These are phyloP conservation scores for Chlorops oryzae DNA, from an alignment of 1,140 invertebrate species.

Conservation along the genomic window DNA sequence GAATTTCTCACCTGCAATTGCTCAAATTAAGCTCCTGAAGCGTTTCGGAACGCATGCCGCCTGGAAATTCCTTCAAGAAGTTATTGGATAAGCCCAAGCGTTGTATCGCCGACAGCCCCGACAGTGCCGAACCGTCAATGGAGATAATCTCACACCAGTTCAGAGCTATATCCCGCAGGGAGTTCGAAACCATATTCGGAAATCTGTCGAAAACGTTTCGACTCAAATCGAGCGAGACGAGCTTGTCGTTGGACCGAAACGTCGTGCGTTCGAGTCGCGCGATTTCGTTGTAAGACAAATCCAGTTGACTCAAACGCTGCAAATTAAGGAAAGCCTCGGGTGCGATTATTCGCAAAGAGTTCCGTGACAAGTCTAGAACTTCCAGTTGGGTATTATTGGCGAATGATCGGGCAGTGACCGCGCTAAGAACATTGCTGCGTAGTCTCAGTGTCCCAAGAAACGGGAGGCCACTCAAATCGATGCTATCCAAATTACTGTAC, in stretches of 20 bases:
- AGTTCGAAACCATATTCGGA: constrained; percentile 53
- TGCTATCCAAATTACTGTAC: constrained; percentile 57
- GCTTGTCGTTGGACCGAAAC: constrained; percentile 51
- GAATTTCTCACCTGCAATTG: constrained; percentile 42
- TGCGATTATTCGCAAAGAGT: constrained; percentile 54
- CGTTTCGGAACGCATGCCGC: constrained; percentile 52
- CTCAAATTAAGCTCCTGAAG: constrained; percentile 56
- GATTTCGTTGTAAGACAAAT: constrained; percentile 63
- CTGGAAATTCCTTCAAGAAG: constrained; percentile 53
- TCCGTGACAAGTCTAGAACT: constrained; percentile 59
- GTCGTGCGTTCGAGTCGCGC: constrained; percentile 51
- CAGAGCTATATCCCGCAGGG: constrained; percentile 53
- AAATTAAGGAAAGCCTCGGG: constrained; percentile 53
- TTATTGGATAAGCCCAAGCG: constrained; percentile 56
- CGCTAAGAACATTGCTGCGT: constrained; percentile 56
- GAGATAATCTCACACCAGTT: constrained; percentile 56
- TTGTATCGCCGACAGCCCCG: constrained; percentile 51
- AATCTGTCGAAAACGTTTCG: constrained; percentile 59
- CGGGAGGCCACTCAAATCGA: constrained; percentile 57
- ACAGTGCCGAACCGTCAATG: constrained; percentile 52
- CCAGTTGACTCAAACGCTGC: constrained; percentile 53
- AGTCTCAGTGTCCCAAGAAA: constrained; percentile 53
- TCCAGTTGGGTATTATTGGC: constrained; percentile 56
- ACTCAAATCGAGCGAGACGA: constrained; percentile 56
- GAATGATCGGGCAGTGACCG: constrained; percentile 54